Base-by-base conservation (phyloP, 37 sponge, comb jelly and placozoan genomes). In the Crambe crambe region DNA sequence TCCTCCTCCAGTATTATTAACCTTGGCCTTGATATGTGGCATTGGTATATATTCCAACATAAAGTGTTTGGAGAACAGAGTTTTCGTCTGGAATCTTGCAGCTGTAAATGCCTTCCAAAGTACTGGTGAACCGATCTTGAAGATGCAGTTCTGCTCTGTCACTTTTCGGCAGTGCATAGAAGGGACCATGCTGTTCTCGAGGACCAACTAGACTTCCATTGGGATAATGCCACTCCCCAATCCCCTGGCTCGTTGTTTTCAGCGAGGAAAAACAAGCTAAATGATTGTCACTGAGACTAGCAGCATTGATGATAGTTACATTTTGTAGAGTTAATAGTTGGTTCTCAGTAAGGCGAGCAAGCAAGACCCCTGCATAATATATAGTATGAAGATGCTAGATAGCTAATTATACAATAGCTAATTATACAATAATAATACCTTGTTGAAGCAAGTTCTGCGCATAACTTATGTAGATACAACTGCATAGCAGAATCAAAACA, bases 31-130 rank as follows among this genome's bases (percentile, higher is more conserved):
- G 36, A 40, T 42, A 68, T 18, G 56, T 70, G 36, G 26, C 42
- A 20, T 51, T 2, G 17, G 57, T 69, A 58, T 77, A 85, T 41
- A 76, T 70, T 1, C 85, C 85, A 3, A 77, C 77, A 29, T 39
- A 69, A 10, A 85, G 64, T 26, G 65, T 77, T 56, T 58, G 68
- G 2, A 9, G 5, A 10, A 44, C 37, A 18, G 70, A 56, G 29
- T 30, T 56, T 22, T 70, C 80, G 41, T 83, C 76, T n/a, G 56
- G 39, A 12, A 83, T 76, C 25, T 26, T 58, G 54, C 84, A 83
- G 0, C 65, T 75, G 59, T 73, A 83, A 37, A 83, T 51, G 3
- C 84, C 84, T 56, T 83, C 84, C 51, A 22, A 20, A n/a, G 61
- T 21, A 4, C 5, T 26, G 5, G 23, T 5, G 61, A 26, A 21